Evolutionary conservation across 2,888 invertebrate species (phyloP).

Genomic region (Dioctria rufipes): DNA sequence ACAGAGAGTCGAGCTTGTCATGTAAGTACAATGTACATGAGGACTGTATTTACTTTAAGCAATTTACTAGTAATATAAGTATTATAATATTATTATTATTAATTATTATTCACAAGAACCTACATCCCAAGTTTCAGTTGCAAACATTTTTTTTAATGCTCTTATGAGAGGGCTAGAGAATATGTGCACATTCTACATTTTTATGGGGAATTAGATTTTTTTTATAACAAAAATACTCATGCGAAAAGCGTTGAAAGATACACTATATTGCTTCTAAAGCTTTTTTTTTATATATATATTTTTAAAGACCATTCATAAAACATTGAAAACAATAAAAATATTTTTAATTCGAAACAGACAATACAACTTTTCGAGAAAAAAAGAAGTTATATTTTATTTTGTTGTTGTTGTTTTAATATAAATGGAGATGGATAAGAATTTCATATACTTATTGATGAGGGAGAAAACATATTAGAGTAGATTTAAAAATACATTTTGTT

Average conservation of each 20-base stretch:
- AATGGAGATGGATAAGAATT: background rate
- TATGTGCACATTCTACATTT: constrained; percentile 40
- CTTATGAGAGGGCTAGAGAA: constrained; percentile 37
- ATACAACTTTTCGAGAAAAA: background rate
- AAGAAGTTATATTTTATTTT: too few species aligned
- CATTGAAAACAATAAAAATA: constrained; percentile 34
- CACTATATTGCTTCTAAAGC: constrained; percentile 44
- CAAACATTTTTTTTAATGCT: constrained; percentile 30
- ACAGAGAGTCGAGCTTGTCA: constrained; percentile 49
- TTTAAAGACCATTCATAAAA: constrained; percentile 32
- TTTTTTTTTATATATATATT: background rate
- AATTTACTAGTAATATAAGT: too few species aligned
- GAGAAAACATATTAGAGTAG: too few species aligned
- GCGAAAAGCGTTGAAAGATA: constrained; percentile 43
- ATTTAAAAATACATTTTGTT: background rate
- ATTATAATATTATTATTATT: too few species aligned
- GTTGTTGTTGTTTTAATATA: too few species aligned
- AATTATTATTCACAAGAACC: constrained; percentile 45
- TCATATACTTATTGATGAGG: too few species aligned
- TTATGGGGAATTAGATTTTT: constrained; percentile 42
- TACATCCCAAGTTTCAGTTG: constrained; percentile 35
- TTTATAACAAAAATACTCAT: constrained; percentile 44
- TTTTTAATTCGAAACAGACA: constrained; percentile 9
- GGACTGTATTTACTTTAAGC: constrained; percentile 30
- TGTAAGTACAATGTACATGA: constrained; percentile 39